Conservation (phyloP, 2,113 vertebrate species). For the Desmodus rotundus region DNA sequence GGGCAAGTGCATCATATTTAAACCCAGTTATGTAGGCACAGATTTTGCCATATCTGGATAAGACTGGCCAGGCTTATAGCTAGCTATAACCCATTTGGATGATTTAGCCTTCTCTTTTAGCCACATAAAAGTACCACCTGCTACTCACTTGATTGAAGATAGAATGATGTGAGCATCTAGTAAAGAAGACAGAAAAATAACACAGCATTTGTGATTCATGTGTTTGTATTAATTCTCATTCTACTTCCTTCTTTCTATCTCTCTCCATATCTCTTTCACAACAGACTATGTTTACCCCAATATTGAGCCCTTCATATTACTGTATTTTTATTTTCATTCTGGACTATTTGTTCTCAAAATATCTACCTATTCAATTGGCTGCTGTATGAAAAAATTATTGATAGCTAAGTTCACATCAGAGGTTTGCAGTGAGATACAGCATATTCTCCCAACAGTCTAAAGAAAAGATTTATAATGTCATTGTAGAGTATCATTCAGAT, state of each 20-base stretch:
- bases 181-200: conserved; percentile 54
- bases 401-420: conserved; percentile 55
- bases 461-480: conserved; percentile 69
- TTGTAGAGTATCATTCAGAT: conserved; percentile 67
- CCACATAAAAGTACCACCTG: conserved; percentile 62
- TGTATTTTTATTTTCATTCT: conserved; percentile 54
- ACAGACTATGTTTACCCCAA: neutral
- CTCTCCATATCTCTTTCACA: neutral
- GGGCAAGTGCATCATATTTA: neutral
- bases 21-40: neutral
- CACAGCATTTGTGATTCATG: conserved; percentile 40
- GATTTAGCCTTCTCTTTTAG: conserved; percentile 42
- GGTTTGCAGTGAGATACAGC: conserved; percentile 48
- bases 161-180: conserved; percentile 41
- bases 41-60: neutral
- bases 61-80: neutral
- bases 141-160: conserved; percentile 49
- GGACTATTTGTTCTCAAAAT: conserved; percentile 44
- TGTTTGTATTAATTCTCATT: conserved; percentile 16
- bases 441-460: conserved; percentile 51
- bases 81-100: conserved; percentile 30
- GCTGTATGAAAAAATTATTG: conserved; percentile 53
- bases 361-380: conserved; percentile 40
- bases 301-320: conserved; percentile 1
- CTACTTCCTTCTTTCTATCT: neutral